Evolutionary conservation across 2,888 invertebrate genomes (phyloP).

Genomic region (Sinopyrophorus schimmeli): DNA sequence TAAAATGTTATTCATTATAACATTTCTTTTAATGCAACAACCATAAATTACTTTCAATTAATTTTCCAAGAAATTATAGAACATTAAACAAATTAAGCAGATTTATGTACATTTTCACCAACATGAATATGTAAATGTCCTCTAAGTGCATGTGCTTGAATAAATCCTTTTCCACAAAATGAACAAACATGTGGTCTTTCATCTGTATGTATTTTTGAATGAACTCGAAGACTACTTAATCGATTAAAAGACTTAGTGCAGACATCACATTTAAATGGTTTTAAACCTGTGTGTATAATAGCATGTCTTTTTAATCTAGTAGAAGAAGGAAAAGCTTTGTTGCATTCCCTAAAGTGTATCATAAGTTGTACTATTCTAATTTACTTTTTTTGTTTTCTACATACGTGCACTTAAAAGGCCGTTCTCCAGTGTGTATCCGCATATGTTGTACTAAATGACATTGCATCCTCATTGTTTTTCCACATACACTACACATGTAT

Average conservation of each 20-base stretch:
- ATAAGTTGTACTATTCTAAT: not conserved
- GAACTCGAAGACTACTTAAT: constrained; percentile 7
- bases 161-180: constrained; percentile 16
- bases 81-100: too few relatives aligned
- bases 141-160: constrained; percentile 5
- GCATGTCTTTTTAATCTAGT: constrained; percentile 4
- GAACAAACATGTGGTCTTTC: constrained; percentile 12
- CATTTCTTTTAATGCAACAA: too few relatives aligned
- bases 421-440: constrained; percentile 45
- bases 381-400: constrained; percentile 6
- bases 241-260: constrained; percentile 14
- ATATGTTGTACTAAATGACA: constrained; percentile 47
- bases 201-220: constrained; percentile 14
- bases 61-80: too few relatives aligned
- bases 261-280: constrained; percentile 10
- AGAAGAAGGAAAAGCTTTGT: constrained; percentile 10
- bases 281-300: constrained; percentile 7
- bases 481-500: constrained; percentile 50
- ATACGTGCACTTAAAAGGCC: constrained; percentile 43
- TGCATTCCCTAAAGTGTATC: too few relatives aligned
- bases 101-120: constrained; percentile 34
- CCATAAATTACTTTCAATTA: too few relatives aligned
- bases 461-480: constrained; percentile 49
- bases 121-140: constrained; percentile 3
- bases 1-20: too few relatives aligned